A percentile compares a stretch with the other conserved stretches of the same genome.
These are phyloP conservation scores for Zaprionus lachaisei DNA, from an alignment of 1,140 invertebrate species.

Conservation along the genomic window DNA sequence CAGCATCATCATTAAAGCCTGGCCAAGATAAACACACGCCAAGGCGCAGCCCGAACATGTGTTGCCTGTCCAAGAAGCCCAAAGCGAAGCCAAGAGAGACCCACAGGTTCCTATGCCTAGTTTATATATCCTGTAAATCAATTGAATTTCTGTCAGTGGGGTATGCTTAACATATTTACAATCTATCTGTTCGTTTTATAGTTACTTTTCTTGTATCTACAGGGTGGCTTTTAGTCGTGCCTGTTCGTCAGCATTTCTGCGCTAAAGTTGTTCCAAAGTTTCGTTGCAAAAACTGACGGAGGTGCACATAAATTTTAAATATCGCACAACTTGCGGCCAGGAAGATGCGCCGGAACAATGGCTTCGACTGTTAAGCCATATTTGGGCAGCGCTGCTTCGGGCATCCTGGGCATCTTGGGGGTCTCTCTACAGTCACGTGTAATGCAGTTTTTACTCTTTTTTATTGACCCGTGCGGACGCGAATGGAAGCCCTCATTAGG, in stretches of 20 bases:
- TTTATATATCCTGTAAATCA: slow-evolving; percentile 16
- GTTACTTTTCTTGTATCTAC: not conserved
- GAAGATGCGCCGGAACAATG: slow-evolving; percentile 50
- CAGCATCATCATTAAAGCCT: slow-evolving; percentile 54
- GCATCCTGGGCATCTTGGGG: slow-evolving; percentile 22
- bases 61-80: slow-evolving; percentile 62
- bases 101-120: slow-evolving; percentile 39
- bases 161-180: not conserved
- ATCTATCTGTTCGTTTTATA: not conserved
- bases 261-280: slow-evolving; percentile 10
- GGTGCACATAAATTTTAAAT: slow-evolving; percentile 77
- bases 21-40: slow-evolving; percentile 70
- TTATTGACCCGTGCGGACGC: slow-evolving; percentile 63
- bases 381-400: slow-evolving; percentile 33
- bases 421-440: slow-evolving; percentile 22
- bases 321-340: slow-evolving; percentile 40
- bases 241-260: not conserved
- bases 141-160: not conserved
- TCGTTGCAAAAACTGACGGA: slow-evolving; percentile 33
- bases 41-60: slow-evolving; percentile 70
- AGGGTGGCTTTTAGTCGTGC: not conserved
- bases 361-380: slow-evolving; percentile 36
- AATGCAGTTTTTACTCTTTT: slow-evolving; percentile 77
- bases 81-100: slow-evolving; percentile 23
- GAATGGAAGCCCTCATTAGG: slow-evolving; percentile 54